Percentiles rank a stretch among this genome's conserved stretches.
phyloP scores from a whole-genome alignment of 2,888 invertebrate genomes.

The Melipona bicolor region DNA sequence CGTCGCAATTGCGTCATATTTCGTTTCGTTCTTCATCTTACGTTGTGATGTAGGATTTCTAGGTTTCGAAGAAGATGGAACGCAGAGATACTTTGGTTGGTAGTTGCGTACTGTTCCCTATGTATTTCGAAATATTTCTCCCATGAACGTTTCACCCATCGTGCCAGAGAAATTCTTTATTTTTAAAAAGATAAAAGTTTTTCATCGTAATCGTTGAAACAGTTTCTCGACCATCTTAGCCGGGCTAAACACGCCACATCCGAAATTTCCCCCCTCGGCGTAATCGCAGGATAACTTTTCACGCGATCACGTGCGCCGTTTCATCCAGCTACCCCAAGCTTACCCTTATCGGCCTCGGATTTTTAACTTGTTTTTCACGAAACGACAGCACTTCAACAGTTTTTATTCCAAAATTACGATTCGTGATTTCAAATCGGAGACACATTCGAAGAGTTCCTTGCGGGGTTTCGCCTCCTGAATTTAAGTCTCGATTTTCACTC shows the following conservation, averaged over 20 bases:
- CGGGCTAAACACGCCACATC: slow-evolving; percentile 47
- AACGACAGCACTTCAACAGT: neutral
- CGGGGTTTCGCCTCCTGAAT: no score
- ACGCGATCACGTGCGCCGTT: slow-evolving; percentile 54
- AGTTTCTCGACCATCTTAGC: neutral
- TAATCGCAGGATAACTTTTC: slow-evolving; percentile 52
- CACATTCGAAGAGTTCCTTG: no score
- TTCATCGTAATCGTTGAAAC: neutral
- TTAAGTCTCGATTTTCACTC: no score
- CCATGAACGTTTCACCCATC: neutral
- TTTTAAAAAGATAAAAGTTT: no score
- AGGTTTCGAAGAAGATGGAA: no score
- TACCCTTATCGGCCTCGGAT: neutral
- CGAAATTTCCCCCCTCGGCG: slow-evolving; percentile 41
- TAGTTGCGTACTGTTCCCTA: neutral
- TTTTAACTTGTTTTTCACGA: neutral
- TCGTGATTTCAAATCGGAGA: neutral
- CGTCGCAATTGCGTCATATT: no score
- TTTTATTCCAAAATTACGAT: neutral
- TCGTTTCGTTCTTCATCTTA: neutral
- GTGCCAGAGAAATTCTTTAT: neutral
- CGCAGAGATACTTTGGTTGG: neutral
- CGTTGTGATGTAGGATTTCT: neutral
- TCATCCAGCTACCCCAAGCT: slow-evolving; percentile 16
- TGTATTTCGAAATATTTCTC: slow-evolving; percentile 16